These are phyloP conservation scores for Cheilosia vulpina DNA, from an alignment of 2,888 invertebrate genomes.

Conservation along the genomic window DNA sequence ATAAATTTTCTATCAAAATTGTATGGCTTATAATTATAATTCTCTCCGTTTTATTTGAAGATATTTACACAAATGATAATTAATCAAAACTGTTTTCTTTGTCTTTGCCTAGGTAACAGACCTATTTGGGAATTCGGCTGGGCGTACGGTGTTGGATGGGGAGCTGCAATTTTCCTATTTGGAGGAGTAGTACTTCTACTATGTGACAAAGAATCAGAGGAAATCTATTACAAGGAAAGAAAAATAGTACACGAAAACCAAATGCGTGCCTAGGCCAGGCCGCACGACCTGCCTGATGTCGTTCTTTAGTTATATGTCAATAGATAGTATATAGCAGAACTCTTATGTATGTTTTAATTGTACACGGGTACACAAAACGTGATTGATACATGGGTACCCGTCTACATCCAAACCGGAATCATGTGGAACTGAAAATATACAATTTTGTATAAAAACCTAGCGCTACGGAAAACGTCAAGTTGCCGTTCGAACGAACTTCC, in stretches of 20 bases:
- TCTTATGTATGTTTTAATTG: slow-evolving; percentile 28
- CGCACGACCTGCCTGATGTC: slow-evolving; percentile 84
- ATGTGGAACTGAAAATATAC: slow-evolving; percentile 17
- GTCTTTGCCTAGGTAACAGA: slow-evolving; percentile 88
- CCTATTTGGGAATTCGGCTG: slow-evolving; percentile 98
- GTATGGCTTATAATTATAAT: neutral
- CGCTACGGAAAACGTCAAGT: neutral
- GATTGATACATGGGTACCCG: slow-evolving; percentile 20
- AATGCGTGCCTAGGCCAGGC: slow-evolving; percentile 84
- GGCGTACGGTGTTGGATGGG: slow-evolving; percentile 99
- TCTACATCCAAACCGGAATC: slow-evolving; percentile 30
- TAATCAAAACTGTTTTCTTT: neutral
- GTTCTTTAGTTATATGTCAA: slow-evolving; percentile 83
- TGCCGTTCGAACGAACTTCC: neutral
- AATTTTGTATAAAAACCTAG: slow-evolving; percentile 21
- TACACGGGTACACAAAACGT: slow-evolving; percentile 23
- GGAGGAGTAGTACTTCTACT: slow-evolving; percentile 96
- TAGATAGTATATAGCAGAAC: slow-evolving; percentile 49
- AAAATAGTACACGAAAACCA: slow-evolving; percentile 88
- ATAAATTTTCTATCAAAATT: too few relatives aligned
- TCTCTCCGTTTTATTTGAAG: neutral
- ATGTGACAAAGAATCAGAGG: slow-evolving; percentile 99
- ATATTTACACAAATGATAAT: neutral
- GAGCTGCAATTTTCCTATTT: slow-evolving; percentile 97
- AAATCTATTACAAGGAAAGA: slow-evolving; percentile 98